Percentiles rank a stretch among this genome's conserved stretches.
phyloP scores from a whole-genome alignment of 2,888 invertebrate species.

The Cordilura impudica region DNA sequence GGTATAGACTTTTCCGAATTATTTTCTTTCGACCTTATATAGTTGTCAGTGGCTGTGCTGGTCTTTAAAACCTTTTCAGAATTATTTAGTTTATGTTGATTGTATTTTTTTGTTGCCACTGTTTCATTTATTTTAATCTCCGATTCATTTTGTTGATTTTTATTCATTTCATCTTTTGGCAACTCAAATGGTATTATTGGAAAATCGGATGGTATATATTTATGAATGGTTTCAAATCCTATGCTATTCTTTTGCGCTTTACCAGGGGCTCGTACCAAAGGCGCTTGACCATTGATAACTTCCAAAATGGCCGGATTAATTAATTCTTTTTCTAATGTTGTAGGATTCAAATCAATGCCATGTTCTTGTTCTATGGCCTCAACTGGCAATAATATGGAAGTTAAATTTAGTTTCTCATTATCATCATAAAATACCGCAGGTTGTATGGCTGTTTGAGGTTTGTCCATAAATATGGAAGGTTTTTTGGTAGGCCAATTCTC shows the following conservation, averaged over 20 bases:
- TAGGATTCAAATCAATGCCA: slow-evolving; percentile 70
- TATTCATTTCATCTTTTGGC: slow-evolving; percentile 54
- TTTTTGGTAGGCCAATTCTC: slow-evolving; percentile 69
- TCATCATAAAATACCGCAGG: slow-evolving; percentile 66
- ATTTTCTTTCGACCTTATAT: slow-evolving; percentile 65
- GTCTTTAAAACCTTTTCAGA: not conserved
- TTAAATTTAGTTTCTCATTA: slow-evolving; percentile 70
- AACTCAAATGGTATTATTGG: slow-evolving; percentile 72
- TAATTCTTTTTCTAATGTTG: slow-evolving; percentile 68
- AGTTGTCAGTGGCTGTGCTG: slow-evolving; percentile 47
- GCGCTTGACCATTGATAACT: slow-evolving; percentile 70
- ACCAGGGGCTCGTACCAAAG: slow-evolving; percentile 51
- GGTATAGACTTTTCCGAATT: slow-evolving; percentile 66
- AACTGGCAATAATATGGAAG: slow-evolving; percentile 66
- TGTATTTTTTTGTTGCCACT: slow-evolving; percentile 8
- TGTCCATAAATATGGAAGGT: slow-evolving; percentile 60
- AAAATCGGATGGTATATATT: slow-evolving; percentile 71
- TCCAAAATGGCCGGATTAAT: slow-evolving; percentile 69
- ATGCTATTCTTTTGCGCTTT: slow-evolving; percentile 57
- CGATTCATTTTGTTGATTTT: not conserved
- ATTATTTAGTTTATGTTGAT: slow-evolving; percentile 24
- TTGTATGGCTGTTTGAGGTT: slow-evolving; percentile 19
- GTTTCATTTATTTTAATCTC: not conserved
- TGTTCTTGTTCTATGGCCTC: slow-evolving; percentile 68
- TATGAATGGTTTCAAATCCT: slow-evolving; percentile 68